Percentiles rank a stretch among this genome's conserved stretches.
These are phyloP conservation scores for Cirrhinus molitorella DNA, from an alignment of 2,797 vertebrate genomes.

Conservation along the genomic window DNA sequence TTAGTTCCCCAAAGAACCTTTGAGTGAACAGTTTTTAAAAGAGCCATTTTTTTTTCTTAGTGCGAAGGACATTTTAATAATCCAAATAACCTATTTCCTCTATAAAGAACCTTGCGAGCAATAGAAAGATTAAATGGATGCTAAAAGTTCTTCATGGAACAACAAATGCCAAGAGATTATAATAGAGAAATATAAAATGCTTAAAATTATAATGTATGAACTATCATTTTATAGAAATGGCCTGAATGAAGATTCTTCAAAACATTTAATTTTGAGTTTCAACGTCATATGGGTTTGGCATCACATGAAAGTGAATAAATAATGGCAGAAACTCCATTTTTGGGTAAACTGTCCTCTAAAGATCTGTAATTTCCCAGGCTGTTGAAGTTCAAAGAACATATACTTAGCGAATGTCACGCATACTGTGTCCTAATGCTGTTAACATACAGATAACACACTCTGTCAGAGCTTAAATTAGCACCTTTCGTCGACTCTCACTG, in stretches of 20 bases:
- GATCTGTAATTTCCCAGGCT: not conserved
- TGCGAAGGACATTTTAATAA: no score
- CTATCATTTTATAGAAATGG: not conserved
- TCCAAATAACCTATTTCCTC: no score
- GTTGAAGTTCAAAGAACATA: not conserved
- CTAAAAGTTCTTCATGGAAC: no score
- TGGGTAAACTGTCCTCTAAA: not conserved
- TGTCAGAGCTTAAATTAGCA: constrained; percentile 20
- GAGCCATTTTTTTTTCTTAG: no score
- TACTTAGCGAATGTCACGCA: not conserved
- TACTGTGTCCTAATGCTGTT: constrained; percentile 7
- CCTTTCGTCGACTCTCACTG: constrained; percentile 13
- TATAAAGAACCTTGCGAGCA: no score
- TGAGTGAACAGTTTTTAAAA: no score
- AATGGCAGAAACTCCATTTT: not conserved
- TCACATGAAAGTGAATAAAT: not conserved
- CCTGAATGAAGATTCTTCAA: not conserved
- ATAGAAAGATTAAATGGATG: no score
- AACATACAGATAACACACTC: constrained; percentile 1
- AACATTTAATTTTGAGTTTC: not conserved
- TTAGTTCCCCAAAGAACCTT: no score
- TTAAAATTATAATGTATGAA: not conserved
- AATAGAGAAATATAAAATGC: no score
- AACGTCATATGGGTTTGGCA: not conserved
- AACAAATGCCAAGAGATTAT: no score